Evolutionary conservation across 1,140 invertebrate species (phyloP), one percentile per base, ranked within the genome.

Genomic region (Copidosoma floridanum): DNA sequence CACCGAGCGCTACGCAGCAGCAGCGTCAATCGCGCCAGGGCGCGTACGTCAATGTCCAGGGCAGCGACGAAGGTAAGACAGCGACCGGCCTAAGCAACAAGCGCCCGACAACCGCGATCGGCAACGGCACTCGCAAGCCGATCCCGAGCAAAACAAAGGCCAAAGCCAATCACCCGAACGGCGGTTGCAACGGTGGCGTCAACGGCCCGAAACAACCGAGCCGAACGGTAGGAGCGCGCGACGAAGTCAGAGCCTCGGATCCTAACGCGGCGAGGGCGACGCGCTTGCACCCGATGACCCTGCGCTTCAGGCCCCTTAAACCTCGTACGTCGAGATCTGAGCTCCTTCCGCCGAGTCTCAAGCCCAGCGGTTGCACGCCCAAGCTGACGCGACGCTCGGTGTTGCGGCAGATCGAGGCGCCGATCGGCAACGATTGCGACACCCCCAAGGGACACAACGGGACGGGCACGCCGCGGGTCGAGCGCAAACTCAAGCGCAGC

Each of bases 11-110:
- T 8, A 29, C 14, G 24, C n/a, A 6, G 24, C 20, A n/a, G 11
- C 54, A 52, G 23, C 75, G 66, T 68, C 76, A 71, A 62, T 65
- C 75, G 58, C 83, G 85, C 37, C 53, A 51, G 6, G 86, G 87
- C 51, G 87, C 87, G 58, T 88, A 88, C 74, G 86, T 88, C 71
- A 86, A 88, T 81, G 84, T 88, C 67, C 85, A 87, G 73, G 84
- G 84, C 71, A 83, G 27, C 50, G 23, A 32, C 60, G 53, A 63
- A 63, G 57, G 47, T 57, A 47, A 63, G 55, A 61, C 52, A 58
- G 43, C 53, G 57, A 60, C 57, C 32, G 14, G 44, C 0, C 20
- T n/a, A 10, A 11, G 21, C 6, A 41, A 40, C 20, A 16, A 38
- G 18, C 57, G 27, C n/a, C 51, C n/a, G 1, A 35, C n/a, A 50